Base-by-base conservation (phyloP, 2,113 vertebrate genomes). In the Rhombomys opimus region DNA sequence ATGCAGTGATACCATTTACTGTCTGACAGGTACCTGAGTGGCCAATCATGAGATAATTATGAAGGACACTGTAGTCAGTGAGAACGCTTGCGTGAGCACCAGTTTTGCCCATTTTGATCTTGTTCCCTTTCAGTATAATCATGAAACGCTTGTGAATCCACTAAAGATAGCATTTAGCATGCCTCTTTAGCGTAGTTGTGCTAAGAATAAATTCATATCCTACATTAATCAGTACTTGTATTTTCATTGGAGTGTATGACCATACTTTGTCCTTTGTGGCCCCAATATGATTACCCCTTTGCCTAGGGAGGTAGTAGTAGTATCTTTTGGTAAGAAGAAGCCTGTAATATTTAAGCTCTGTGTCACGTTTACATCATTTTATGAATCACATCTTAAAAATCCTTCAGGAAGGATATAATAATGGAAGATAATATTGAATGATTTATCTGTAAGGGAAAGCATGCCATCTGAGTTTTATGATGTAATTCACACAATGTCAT, bases 401-500 rank as follows among this genome's bases (percentile, higher is more conserved):
- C 2, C 11, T 14, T 50, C 30, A 86, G 4, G 2, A 50, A 67
- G 9, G 4, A 50, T 72, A 73, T 38, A 32, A 84, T 78, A 65
- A 90, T 75, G 18, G 52, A 61, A 27, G 25, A 73, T 35, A 94
- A 77, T 15, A n/a, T 15, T 7, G 10, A 7, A 0, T 5, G 82
- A 87, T 4, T 59, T 32, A 90, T n/a, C 9, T 86, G 1, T 61
- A 85, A 70, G 11, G 30, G 10, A 91, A 90, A 63, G 5, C n/a
- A 75, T 77, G 8, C 12, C 7, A 81, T 54, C 1, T 17, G 12
- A 65, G 27, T 0, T 93, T 92, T 11, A 18, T 96, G 91, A 75
- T 73, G 5, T 52, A 90, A 52, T 52, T 46, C 4, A 94, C 73
- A 50, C 94, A 97, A 93, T 95, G 89, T 38, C 41, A 95, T 97